Evolutionary conservation across 2,113 vertebrate species (phyloP), one percentile per base, ranked within the genome.

Genomic region (Seriola rivoliana): DNA sequence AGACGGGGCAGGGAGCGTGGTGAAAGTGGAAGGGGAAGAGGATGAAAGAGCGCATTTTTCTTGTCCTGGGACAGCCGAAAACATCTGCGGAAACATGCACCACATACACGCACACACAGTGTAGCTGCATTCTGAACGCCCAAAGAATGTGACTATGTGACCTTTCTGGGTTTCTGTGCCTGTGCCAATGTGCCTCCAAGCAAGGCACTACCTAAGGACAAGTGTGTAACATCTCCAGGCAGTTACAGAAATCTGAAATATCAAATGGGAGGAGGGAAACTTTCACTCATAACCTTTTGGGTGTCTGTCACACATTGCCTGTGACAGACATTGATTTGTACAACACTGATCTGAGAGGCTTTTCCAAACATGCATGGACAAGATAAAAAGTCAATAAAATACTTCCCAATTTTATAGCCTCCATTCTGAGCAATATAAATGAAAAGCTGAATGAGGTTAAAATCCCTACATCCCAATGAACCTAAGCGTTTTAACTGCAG

Each of bases 31-130:
- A 50, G 86, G 40, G 29, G 84, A 85, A 78, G 68, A 71, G 78
- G 86, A 92, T 92, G 85, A 94, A 93, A 93, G 90, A 73, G 71
- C 66, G 76, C 82, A 80, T 92, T 93, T 93, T 92, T 89, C 75
- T 81, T 14, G 68, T 91, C 81, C 81, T 69, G 74, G 74, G 82
- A 90, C 75, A 60, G 82, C 79, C 65, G 76, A 78, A 92, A 91
- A 89, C 82, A 89, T 92, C 85, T 74, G 74, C 17, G 75, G 63
- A 76, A 65, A 70, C 54, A 87, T 50, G 68, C 19, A 7, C 46
- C 62, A 36, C 74, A 80, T 50, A 63, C 79, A 85, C 25, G 1
- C 65, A 42, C 44, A 52, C 73, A 16, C 71, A 82, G 58, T 38
- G 52, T 29, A 55, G 23, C 8, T 21, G 75, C 48, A 82, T 65